Conservation (phyloP, 2,797 vertebrate genomes). For the Babyrousa celebensis region DNA sequence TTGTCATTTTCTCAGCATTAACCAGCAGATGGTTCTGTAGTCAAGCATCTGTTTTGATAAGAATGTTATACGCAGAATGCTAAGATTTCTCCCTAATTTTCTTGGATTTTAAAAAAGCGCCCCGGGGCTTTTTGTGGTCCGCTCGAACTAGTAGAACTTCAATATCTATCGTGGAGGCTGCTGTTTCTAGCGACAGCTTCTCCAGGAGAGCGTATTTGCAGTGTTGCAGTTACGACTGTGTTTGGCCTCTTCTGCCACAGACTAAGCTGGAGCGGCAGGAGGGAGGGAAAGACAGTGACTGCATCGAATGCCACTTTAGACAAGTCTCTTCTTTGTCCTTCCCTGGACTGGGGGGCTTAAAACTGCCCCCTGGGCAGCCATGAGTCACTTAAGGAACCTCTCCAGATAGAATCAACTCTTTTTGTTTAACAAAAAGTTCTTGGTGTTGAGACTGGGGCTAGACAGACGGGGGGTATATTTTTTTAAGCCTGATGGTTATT, state of each 20-base stretch:
- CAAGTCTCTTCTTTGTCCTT: neutral
- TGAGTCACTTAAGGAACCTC: neutral
- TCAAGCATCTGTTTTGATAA: neutral
- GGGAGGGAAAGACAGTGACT: neutral
- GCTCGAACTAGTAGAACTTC: conserved; percentile 39
- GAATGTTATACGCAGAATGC: neutral
- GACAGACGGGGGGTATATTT: neutral
- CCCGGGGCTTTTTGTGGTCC: neutral
- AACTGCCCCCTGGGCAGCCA: neutral
- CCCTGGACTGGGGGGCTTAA: neutral
- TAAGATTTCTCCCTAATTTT: neutral
- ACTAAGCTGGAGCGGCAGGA: too few relatives aligned
- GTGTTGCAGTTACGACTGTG: neutral
- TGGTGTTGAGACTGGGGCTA: neutral
- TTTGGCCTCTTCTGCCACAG: neutral
- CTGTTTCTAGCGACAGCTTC: neutral
- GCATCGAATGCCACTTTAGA: neutral
- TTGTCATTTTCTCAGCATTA: conserved; percentile 17
- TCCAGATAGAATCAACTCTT: neutral
- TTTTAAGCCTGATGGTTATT: conserved; percentile 15
- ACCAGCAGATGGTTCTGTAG: neutral
- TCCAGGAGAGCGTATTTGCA: neutral
- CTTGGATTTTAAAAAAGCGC: neutral
- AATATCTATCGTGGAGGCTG: neutral
- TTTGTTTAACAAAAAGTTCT: neutral